Evolutionary conservation across 2,888 invertebrate genomes (phyloP).

Genomic region (Coelinius sp.): DNA sequence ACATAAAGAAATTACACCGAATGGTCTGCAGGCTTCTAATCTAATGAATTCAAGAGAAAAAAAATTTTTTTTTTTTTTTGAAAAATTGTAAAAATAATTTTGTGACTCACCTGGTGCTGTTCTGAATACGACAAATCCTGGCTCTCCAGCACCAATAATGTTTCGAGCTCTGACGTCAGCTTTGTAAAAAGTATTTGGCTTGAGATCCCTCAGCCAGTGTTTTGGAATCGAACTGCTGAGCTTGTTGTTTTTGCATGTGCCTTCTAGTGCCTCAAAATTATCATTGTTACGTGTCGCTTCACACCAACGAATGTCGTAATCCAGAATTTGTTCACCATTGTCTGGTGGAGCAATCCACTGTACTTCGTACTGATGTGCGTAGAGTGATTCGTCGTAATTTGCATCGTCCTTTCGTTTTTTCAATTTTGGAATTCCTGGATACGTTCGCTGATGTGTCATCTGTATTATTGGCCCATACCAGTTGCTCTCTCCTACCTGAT

Average conservation of each 20-base stretch:
- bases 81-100: conserved; percentile 20
- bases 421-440: conserved; percentile 82
- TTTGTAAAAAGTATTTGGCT: conserved; percentile 86
- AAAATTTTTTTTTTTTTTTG: too few species aligned
- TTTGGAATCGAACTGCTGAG: conserved; percentile 77
- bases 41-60: conserved; percentile 16
- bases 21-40: conserved; percentile 29
- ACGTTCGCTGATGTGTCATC: conserved; percentile 83
- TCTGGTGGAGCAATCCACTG: conserved; percentile 89
- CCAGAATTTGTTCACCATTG: conserved; percentile 90
- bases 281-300: conserved; percentile 80
- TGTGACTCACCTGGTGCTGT: conserved; percentile 88
- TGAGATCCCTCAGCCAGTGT: conserved; percentile 79
- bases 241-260: conserved; percentile 75
- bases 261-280: conserved; percentile 75
- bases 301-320: conserved; percentile 86
- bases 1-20: conserved; percentile 24
- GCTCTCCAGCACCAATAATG: conserved; percentile 84
- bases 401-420: conserved; percentile 69
- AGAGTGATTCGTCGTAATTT: conserved; percentile 74
- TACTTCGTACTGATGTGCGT: conserved; percentile 84
- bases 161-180: conserved; percentile 90
- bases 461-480: conserved; percentile 79
- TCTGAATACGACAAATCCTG: conserved; percentile 84
- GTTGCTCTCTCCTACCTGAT: conserved; percentile 85